phyloP scores from a whole-genome alignment of 2,797 vertebrate genomes.

The Tangara arthus region DNA sequence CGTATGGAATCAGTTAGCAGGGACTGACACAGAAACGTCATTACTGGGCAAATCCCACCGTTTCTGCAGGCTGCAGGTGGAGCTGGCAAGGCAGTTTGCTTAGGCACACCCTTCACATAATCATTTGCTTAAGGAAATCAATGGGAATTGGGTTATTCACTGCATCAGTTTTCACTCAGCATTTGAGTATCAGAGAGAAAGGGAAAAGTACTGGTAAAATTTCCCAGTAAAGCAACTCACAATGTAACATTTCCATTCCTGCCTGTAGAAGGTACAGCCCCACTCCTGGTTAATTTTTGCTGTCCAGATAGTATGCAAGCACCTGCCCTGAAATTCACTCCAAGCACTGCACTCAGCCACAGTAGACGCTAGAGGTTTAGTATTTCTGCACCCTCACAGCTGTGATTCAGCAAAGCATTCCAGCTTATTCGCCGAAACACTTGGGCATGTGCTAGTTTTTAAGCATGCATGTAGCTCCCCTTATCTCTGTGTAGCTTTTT shows the following conservation, averaged over 20 bases:
- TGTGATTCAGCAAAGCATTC: slow-evolving; percentile 11
- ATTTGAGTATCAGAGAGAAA: neutral
- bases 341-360: neutral
- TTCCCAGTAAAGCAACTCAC: neutral
- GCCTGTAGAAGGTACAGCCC: fast-evolving
- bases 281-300: neutral
- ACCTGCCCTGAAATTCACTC: neutral
- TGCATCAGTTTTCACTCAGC: neutral
- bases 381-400: neutral
- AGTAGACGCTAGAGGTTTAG: neutral
- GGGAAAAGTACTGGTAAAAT: neutral
- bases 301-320: neutral
- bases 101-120: neutral
- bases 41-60: fast-evolving
- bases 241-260: fast-evolving
- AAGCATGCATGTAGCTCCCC: neutral
- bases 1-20: fast-evolving
- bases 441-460: neutral
- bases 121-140: neutral
- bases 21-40: neutral
- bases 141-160: neutral
- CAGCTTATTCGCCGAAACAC: neutral
- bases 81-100: neutral
- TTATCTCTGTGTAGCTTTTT: neutral
- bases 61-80: neutral